phyloP scores from a whole-genome alignment of 2,888 invertebrate genomes.

The Neria commutata region DNA sequence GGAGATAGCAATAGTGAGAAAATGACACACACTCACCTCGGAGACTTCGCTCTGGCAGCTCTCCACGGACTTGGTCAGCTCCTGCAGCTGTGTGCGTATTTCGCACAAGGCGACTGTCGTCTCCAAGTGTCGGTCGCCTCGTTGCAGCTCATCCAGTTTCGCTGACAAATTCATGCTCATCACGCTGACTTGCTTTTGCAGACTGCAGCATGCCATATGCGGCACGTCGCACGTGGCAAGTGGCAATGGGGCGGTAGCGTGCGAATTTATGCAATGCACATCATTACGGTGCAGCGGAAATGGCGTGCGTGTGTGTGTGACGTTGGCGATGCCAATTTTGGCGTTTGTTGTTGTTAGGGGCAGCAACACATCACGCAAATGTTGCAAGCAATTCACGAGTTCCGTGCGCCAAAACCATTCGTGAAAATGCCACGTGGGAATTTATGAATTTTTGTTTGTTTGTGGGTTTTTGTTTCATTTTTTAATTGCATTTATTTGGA shows the following conservation, averaged over 20 bases:
- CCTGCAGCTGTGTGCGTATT: slow-evolving; percentile 90
- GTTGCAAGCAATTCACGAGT: slow-evolving; percentile 1
- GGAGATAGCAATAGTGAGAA: neutral
- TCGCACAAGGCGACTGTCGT: slow-evolving; percentile 93
- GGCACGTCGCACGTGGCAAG: slow-evolving; percentile 3
- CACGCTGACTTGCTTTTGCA: slow-evolving; percentile 97
- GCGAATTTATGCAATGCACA: neutral
- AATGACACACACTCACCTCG: slow-evolving; percentile 65
- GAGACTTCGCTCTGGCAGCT: slow-evolving; percentile 94
- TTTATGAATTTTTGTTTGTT: slow-evolving; percentile 4
- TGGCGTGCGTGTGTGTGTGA: slow-evolving; percentile 1
- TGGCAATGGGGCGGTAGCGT: no score
- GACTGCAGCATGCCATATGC: slow-evolving; percentile 66
- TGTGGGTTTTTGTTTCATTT: neutral
- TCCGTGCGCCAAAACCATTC: slow-evolving; percentile 12
- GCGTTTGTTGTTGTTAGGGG: no score
- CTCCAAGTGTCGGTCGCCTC: slow-evolving; percentile 87
- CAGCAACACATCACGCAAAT: slow-evolving; percentile 15
- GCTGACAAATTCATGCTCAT: slow-evolving; percentile 96
- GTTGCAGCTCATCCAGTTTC: slow-evolving; percentile 92
- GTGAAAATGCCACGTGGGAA: slow-evolving; percentile 8
- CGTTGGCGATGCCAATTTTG: neutral
- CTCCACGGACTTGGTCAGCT: slow-evolving; percentile 92
- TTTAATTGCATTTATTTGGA: neutral
- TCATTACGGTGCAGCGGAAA: slow-evolving; percentile 8